These are phyloP conservation scores for Euthynnus affinis DNA, from an alignment of 2,797 vertebrate genomes.

Conservation along the genomic window DNA sequence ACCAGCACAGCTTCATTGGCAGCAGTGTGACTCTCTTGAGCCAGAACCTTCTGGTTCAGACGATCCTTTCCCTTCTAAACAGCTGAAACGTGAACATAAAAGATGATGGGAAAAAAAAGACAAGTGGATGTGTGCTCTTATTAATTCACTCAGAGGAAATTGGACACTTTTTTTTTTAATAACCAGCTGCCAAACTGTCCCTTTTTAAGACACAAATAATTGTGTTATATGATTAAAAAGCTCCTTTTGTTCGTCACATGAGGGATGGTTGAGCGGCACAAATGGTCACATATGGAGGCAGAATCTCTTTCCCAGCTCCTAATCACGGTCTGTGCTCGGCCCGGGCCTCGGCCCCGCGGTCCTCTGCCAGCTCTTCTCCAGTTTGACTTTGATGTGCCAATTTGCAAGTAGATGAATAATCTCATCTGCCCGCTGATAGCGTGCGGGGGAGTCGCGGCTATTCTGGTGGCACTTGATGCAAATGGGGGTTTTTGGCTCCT, in stretches of 20 bases:
- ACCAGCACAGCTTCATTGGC: too few species aligned
- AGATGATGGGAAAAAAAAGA: neutral
- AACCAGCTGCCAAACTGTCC: neutral
- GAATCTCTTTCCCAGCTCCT: conserved; percentile 29
- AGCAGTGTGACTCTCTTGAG: neutral
- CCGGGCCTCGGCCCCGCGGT: conserved; percentile 60
- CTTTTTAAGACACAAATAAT: conserved; percentile 1
- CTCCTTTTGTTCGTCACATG: conserved; percentile 22
- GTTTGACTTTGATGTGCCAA: conserved; percentile 89
- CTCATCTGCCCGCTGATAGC: conserved; percentile 85
- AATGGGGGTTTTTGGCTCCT: conserved; percentile 80
- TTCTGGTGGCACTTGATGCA: conserved; percentile 79
- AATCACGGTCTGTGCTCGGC: conserved; percentile 49
- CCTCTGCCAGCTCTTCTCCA: conserved; percentile 79
- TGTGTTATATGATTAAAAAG: neutral
- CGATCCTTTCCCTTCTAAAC: too few species aligned
- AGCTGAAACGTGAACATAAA: neutral
- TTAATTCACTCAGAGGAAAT: neutral
- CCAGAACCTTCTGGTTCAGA: neutral
- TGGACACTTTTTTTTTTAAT: neutral
- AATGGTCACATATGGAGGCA: conserved; percentile 28
- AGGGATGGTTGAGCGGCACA: conserved; percentile 4
- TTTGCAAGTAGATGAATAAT: conserved; percentile 92
- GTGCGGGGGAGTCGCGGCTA: conserved; percentile 84
- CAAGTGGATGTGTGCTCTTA: neutral